Evolutionary conservation across 2,113 vertebrate genomes (phyloP), one percentile per base, ranked within the genome.

Genomic region (Erythrocercus mccallii): DNA sequence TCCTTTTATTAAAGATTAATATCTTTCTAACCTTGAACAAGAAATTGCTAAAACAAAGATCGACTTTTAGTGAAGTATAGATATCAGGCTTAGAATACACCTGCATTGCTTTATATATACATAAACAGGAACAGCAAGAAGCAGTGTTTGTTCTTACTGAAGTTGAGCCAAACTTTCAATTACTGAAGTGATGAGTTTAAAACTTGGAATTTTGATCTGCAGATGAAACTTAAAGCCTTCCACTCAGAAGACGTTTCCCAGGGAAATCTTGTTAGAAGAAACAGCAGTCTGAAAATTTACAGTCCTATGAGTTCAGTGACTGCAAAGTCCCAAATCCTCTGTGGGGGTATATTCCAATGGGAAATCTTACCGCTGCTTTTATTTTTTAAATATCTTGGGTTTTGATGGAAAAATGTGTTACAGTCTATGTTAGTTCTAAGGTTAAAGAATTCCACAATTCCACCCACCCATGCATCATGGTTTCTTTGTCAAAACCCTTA

Each of bases 301-400:
- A 65, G 22, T 48, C 8, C 11, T 23, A 3, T n/a, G 3, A 65
- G 2, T 61, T 73, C 28, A 65, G 31, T 35, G 35, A 44, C 14
- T 35, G 15, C 11, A 47, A 10, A 13, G 4, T 47, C 33, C 9
- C 8, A 56, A 33, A n/a, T 84, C 10, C 3, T 44, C 24, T n/a
- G 5, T 38, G 20, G 9, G 13, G 2, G 11, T 58, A 18, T 54
- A 37, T 25, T 10, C 5, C 31, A 77, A 19, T 0, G 35, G 20
- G 8, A 44, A 44, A 50, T 38, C 6, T 72, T 64, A 28, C 30
- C 1, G 6, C 5, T 38, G 2, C 18, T 72, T 74, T 53, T 64
- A 8, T 5, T 64, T 85, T 31, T 85, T 35, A 68, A 68, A 14
- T 68, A 51, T 19, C 13, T 48, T 64, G 8, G 48, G 33, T 17